Conservation (phyloP, 2,113 vertebrate genomes). For the Xyliphius kryptos region DNA sequence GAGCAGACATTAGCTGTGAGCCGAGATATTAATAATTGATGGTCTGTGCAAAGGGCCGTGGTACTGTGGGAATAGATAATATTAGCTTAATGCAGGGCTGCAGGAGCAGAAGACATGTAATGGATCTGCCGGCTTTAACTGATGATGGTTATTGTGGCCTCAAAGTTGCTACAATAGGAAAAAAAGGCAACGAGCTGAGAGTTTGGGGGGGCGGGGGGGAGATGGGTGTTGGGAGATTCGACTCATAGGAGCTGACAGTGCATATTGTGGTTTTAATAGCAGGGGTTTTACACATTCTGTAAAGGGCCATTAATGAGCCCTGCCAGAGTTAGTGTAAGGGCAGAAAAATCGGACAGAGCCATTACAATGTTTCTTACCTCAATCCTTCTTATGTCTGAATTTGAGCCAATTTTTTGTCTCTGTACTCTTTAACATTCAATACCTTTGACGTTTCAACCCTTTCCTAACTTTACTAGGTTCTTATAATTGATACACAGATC, state of each 20-base stretch:
- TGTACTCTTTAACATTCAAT: no score
- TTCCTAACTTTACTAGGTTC: no score
- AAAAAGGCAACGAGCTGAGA: slow-evolving; percentile 53
- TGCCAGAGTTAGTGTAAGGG: slow-evolving; percentile 59
- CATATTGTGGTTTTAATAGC: slow-evolving; percentile 83
- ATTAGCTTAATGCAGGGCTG: slow-evolving; percentile 97
- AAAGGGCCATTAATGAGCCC: slow-evolving; percentile 67
- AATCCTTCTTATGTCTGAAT: no score
- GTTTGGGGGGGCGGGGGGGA: slow-evolving; percentile 25
- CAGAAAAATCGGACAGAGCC: slow-evolving; percentile 62
- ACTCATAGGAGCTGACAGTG: slow-evolving; percentile 87
- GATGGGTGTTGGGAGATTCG: slow-evolving; percentile 53
- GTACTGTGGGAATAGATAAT: slow-evolving; percentile 99
- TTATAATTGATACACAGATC: no score
- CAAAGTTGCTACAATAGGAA: slow-evolving; percentile 85
- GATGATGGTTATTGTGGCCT: slow-evolving; percentile 94
- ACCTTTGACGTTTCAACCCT: no score
- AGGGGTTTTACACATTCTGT: slow-evolving; percentile 75
- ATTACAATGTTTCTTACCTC: no score
- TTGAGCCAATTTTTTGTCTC: no score
- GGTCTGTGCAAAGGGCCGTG: slow-evolving; percentile 82
- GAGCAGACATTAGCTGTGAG: slow-evolving; percentile 99
- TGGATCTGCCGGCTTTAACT: slow-evolving; percentile 89
- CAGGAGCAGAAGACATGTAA: slow-evolving; percentile 89
- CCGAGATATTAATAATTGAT: slow-evolving; percentile 99